Evolutionary conservation across 2,797 vertebrate genomes (phyloP).

Genomic region (Spinibarbus caldwelli): DNA sequence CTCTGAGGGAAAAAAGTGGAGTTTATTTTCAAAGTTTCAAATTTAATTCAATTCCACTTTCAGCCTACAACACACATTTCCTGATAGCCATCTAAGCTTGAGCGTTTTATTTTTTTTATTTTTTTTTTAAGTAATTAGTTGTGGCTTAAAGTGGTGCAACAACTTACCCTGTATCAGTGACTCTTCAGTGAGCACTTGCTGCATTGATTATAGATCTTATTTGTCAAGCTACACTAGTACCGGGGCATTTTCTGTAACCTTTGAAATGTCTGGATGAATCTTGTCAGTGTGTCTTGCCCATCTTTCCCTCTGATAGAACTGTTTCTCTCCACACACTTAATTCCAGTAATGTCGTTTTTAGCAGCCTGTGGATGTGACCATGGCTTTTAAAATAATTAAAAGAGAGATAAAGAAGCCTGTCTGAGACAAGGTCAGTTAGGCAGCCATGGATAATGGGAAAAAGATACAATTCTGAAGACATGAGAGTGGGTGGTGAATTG

Average conservation of each 20-base stretch:
- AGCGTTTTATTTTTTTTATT: no score
- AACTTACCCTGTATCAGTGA: conserved; percentile 14
- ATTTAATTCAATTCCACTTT: background rate
- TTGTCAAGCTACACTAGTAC: conserved; percentile 26
- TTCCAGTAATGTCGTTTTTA: conserved; percentile 30
- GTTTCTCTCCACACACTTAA: conserved; percentile 21
- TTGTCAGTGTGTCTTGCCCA: background rate
- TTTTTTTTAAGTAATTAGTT: conserved; percentile 12
- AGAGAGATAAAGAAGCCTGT: conserved; percentile 17
- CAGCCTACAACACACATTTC: background rate
- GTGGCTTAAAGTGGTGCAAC: conserved; percentile 25
- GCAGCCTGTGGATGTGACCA: conserved; percentile 22
- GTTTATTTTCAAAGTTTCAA: background rate
- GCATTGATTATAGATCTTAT: conserved; percentile 38
- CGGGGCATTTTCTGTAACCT: conserved; percentile 18
- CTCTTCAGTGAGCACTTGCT: conserved; percentile 14
- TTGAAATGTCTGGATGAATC: conserved; percentile 18
- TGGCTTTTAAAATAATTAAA: conserved; percentile 38
- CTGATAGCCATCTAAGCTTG: background rate
- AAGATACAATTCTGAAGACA: conserved; percentile 9
- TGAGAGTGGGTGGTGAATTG: conserved; percentile 9
- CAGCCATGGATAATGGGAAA: conserved; percentile 18
- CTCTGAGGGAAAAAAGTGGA: background rate
- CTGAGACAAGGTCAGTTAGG: conserved; percentile 25
- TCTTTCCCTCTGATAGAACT: conserved; percentile 10